Evolutionary conservation across 2,888 invertebrate genomes (phyloP).

Genomic region (Dorcus parallelipipedus): DNA sequence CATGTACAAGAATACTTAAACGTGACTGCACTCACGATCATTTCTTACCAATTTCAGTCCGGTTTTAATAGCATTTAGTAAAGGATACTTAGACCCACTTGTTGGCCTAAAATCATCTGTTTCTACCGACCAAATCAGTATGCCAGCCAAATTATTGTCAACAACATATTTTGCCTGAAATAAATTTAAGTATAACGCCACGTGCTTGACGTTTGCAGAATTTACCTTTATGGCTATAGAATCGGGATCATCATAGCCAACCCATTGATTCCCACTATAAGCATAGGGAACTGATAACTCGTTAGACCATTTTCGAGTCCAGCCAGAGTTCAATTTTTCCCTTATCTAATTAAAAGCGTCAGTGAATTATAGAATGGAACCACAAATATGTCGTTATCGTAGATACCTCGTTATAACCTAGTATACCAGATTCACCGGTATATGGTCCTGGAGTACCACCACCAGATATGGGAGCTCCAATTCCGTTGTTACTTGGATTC

Average conservation of each 20-base stretch:
- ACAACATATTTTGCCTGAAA: too few relatives aligned
- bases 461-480: conserved; percentile 59
- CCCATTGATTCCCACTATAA: conserved; percentile 39
- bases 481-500: conserved; percentile 44
- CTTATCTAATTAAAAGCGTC: too few relatives aligned
- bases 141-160: conserved; percentile 45
- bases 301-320: conserved; percentile 36
- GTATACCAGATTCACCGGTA: conserved; percentile 53
- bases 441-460: conserved; percentile 61
- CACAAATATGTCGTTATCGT: too few relatives aligned
- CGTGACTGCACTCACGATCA: conserved; percentile 32
- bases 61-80: conserved; percentile 60
- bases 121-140: conserved; percentile 79
- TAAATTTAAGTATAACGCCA: too few relatives aligned
- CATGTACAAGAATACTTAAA: too few relatives aligned
- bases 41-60: conserved; percentile 28
- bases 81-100: conserved; percentile 59
- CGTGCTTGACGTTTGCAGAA: too few relatives aligned
- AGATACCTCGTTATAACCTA: conserved; percentile 69
- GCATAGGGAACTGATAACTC: conserved; percentile 46
- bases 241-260: conserved; percentile 44
- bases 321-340: conserved; percentile 8
- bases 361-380: too few relatives aligned
- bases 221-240: conserved; percentile 41
- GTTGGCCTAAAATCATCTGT: conserved; percentile 69